Evolutionary conservation across 2,797 vertebrate genomes (phyloP).

Genomic region (Platalea minor): DNA sequence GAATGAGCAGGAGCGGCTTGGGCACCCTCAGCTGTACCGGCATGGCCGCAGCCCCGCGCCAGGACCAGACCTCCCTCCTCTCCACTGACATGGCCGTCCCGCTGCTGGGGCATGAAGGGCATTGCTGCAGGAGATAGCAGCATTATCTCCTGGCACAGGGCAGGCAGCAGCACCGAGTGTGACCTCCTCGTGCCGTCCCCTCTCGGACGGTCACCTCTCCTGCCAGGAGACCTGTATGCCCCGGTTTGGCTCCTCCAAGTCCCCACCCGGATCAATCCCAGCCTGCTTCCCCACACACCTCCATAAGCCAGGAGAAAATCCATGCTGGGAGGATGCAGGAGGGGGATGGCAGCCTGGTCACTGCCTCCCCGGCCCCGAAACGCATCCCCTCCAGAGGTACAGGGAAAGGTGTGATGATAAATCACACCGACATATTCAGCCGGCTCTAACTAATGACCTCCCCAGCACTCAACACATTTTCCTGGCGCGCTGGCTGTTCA

Average conservation of each 20-base stretch:
- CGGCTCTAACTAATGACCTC: neutral
- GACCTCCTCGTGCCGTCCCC: neutral
- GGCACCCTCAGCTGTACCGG: neutral
- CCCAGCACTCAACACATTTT: neutral
- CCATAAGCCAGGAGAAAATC: neutral
- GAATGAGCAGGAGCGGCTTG: neutral
- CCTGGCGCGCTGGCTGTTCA: neutral
- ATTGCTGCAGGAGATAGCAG: neutral
- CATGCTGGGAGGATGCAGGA: neutral
- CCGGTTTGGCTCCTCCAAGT: neutral
- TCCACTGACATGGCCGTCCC: neutral
- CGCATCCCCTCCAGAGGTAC: neutral
- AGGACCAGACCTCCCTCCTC: neutral
- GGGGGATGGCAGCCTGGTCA: neutral
- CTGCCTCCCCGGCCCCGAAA: neutral
- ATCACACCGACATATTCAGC: neutral
- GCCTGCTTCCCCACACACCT: accelerated
- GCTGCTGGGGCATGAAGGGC: constrained; percentile 53
- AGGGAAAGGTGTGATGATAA: constrained; percentile 2
- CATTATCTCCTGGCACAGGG: neutral
- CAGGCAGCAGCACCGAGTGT: neutral
- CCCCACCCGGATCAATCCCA: accelerated
- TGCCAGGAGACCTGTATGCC: neutral
- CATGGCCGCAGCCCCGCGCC: accelerated
- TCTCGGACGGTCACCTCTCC: neutral